A percentile compares a stretch with the other conserved stretches of the same genome.
These are phyloP conservation scores for Etheostoma spectabile DNA, from an alignment of 2,113 vertebrate species.

Conservation along the genomic window DNA sequence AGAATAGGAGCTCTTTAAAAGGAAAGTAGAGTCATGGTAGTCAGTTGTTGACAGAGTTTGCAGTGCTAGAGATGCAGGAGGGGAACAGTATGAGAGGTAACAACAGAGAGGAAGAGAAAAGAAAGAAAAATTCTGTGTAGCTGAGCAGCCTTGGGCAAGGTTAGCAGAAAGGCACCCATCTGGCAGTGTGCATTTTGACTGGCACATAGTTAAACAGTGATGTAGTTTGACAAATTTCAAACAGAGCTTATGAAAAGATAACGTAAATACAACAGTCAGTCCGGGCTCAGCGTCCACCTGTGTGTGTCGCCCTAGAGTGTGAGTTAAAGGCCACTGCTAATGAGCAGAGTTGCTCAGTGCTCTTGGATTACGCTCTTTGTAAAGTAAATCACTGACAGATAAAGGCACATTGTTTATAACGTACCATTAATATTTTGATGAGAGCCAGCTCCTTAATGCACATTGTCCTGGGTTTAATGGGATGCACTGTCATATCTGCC, in stretches of 20 bases:
- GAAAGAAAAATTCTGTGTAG: constrained; percentile 76
- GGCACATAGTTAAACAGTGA: constrained; percentile 93
- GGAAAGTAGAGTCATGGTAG: constrained; percentile 83
- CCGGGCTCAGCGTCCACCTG: constrained; percentile 90
- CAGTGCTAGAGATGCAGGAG: background rate
- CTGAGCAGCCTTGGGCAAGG: constrained; percentile 88
- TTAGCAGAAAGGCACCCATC: constrained; percentile 88
- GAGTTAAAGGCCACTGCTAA: constrained; percentile 89
- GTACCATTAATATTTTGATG: constrained; percentile 92
- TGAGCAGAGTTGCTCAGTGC: constrained; percentile 85
- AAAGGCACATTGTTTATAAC: constrained; percentile 88
- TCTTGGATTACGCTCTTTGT: constrained; percentile 88
- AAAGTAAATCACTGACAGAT: constrained; percentile 91
- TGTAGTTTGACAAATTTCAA: constrained; percentile 97
- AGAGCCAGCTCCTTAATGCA: constrained; percentile 91
- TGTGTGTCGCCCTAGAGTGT: constrained; percentile 87
- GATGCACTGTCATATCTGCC: constrained; percentile 79
- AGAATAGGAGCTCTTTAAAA: constrained; percentile 4
- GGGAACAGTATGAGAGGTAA: background rate
- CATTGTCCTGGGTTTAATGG: constrained; percentile 84
- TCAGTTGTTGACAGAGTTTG: constrained; percentile 77
- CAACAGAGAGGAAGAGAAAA: background rate
- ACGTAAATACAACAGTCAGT: constrained; percentile 89
- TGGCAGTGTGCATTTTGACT: constrained; percentile 88
- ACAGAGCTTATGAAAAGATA: constrained; percentile 94